Conservation (phyloP, 2,113 vertebrate species). For the Scophthalmus maximus region DNA sequence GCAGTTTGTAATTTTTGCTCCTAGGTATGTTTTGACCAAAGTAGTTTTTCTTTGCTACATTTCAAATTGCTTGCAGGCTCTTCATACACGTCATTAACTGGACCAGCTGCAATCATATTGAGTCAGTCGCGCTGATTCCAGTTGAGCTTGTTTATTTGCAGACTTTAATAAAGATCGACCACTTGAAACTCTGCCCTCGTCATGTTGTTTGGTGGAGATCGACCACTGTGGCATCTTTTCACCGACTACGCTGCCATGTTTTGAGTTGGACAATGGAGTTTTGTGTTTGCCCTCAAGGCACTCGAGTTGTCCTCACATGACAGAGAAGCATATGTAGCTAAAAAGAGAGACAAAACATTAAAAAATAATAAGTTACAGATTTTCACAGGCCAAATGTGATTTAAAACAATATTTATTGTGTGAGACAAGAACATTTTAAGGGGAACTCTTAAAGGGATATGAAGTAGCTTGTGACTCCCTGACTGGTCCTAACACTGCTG, state of each 20-base stretch:
- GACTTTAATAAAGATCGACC: slow-evolving; percentile 5
- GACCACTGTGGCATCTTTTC: background rate
- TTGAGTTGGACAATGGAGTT: background rate
- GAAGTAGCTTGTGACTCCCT: too few species aligned
- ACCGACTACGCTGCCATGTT: background rate
- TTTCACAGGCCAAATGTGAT: background rate
- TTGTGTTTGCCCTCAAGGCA: background rate
- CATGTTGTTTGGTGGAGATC: background rate
- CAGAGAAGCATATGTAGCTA: background rate
- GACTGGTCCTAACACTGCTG: too few species aligned
- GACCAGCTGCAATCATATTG: slow-evolving; percentile 38
- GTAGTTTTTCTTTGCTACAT: slow-evolving; percentile 34
- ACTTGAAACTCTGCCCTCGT: slow-evolving; percentile 31
- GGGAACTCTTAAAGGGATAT: too few species aligned
- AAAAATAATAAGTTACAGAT: background rate
- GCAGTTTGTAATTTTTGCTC: slow-evolving; percentile 47
- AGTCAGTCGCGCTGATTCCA: slow-evolving; percentile 18
- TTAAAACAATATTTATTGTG: background rate
- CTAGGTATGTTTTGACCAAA: slow-evolving; percentile 43
- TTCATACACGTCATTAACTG: slow-evolving; percentile 39
- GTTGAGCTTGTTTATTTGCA: slow-evolving; percentile 36
- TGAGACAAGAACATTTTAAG: background rate
- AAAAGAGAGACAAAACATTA: background rate
- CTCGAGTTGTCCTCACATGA: background rate
- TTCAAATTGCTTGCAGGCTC: slow-evolving; percentile 58